phyloP scores from a whole-genome alignment of 2,888 invertebrate species.

The Eupithecia centaureata region DNA sequence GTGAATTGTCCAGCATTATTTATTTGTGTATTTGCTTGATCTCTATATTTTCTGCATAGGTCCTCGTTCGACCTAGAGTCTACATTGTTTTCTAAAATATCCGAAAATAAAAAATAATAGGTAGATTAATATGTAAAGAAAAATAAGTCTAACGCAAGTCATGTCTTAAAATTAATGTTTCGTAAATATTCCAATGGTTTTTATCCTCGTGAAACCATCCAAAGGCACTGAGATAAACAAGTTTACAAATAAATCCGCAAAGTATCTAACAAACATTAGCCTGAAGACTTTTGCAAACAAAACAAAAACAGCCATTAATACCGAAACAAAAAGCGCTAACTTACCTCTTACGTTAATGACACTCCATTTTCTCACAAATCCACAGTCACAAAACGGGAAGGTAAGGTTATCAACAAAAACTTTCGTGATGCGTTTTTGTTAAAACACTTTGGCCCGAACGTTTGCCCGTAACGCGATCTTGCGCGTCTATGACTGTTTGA shows the following conservation, averaged over 20 bases:
- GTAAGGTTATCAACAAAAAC: constrained; percentile 57
- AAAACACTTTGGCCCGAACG: constrained; percentile 39
- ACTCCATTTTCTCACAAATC: constrained; percentile 68
- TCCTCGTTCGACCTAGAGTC: too few relatives aligned
- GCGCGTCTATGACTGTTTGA: constrained; percentile 52
- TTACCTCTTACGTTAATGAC: constrained; percentile 71
- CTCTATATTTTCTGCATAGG: too few relatives aligned
- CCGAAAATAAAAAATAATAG: not conserved
- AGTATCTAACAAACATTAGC: constrained; percentile 23
- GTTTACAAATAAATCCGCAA: constrained; percentile 19
- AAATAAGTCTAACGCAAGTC: not conserved
- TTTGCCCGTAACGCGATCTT: constrained; percentile 52
- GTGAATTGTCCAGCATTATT: too few relatives aligned
- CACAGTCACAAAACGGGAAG: constrained; percentile 47
- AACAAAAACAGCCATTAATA: constrained; percentile 58
- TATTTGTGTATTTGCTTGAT: too few relatives aligned
- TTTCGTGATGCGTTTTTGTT: constrained; percentile 51
- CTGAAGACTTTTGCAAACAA: constrained; percentile 41
- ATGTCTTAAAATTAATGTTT: not conserved
- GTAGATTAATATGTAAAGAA: not conserved
- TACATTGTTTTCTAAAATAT: not conserved
- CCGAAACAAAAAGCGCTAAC: constrained; percentile 56
- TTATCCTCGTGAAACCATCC: not conserved
- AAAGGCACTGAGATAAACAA: constrained; percentile 9
- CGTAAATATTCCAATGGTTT: not conserved